These are phyloP conservation scores for Clepsis dumicolana DNA, from an alignment of 2,888 invertebrate genomes.

Conservation along the genomic window DNA sequence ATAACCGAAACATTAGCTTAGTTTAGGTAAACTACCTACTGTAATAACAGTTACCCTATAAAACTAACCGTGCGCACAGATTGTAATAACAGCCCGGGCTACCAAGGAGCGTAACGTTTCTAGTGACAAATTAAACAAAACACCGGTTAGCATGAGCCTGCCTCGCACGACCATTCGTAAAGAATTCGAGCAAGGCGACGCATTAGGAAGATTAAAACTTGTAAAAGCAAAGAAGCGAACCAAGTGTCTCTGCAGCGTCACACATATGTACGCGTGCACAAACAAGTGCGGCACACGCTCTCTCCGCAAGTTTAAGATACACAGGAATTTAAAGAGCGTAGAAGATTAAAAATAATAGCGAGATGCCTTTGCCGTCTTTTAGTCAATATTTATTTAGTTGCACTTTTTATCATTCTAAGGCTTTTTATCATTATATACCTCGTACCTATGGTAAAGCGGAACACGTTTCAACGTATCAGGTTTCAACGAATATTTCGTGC, in stretches of 20 bases:
- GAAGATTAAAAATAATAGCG: constrained; percentile 32
- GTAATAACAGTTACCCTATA: constrained; percentile 40
- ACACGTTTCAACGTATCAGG: no score
- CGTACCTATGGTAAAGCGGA: no score
- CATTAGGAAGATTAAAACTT: constrained; percentile 85
- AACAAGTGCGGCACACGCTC: constrained; percentile 43
- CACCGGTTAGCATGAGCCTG: constrained; percentile 59
- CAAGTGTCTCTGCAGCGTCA: constrained; percentile 51
- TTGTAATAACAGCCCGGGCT: constrained; percentile 49
- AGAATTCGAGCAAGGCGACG: constrained; percentile 70
- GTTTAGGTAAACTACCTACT: constrained; percentile 25
- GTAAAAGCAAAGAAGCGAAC: constrained; percentile 75
- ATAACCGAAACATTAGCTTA: constrained; percentile 28
- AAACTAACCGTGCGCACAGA: constrained; percentile 50
- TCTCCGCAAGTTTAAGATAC: constrained; percentile 43
- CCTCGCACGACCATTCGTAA: constrained; percentile 64
- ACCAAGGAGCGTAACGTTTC: constrained; percentile 45
- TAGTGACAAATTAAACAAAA: constrained; percentile 60
- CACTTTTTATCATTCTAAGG: background rate
- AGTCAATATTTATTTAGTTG: background rate
- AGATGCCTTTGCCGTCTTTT: constrained; percentile 14
- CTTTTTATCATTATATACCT: background rate
- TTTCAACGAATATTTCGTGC: no score
- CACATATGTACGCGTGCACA: constrained; percentile 45
- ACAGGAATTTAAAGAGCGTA: constrained; percentile 29